Evolutionary conservation across 1,140 invertebrate species (phyloP).

Genomic region (Habropoda laboriosa): DNA sequence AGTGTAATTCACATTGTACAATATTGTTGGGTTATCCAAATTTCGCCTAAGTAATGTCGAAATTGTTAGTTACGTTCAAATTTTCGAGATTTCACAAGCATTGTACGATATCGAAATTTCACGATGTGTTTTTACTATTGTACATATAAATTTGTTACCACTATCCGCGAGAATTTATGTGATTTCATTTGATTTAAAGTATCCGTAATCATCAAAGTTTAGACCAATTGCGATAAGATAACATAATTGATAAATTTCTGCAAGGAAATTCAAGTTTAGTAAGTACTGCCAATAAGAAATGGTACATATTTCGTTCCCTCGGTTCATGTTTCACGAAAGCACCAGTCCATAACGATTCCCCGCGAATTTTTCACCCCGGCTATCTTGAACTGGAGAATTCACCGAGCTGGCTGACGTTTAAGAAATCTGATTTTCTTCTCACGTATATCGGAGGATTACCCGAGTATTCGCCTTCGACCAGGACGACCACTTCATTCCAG

Average conservation of each 20-base stretch:
- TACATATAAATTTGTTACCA: no score
- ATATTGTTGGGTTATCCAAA: no score
- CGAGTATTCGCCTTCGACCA: constrained; percentile 61
- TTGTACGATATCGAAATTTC: no score
- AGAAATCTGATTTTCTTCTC: constrained; percentile 76
- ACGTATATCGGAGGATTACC: constrained; percentile 73
- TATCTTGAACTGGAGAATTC: constrained; percentile 49
- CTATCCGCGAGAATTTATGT: no score
- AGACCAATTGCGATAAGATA: no score
- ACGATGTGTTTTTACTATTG: no score
- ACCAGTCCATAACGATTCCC: constrained; percentile 23
- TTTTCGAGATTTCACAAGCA: no score
- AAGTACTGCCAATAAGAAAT: neutral
- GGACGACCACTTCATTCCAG: constrained; percentile 45
- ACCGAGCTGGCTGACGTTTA: constrained; percentile 67
- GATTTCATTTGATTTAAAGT: no score
- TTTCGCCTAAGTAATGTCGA: no score
- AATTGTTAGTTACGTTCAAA: no score
- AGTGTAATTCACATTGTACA: no score
- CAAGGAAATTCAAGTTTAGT: neutral
- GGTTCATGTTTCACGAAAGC: neutral
- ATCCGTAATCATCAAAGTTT: no score
- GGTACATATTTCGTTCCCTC: neutral
- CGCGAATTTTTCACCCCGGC: constrained; percentile 66
- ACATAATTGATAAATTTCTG: neutral